These are phyloP conservation scores for Corythornis cristatus DNA, from an alignment of 2,113 vertebrate species.

Conservation along the genomic window DNA sequence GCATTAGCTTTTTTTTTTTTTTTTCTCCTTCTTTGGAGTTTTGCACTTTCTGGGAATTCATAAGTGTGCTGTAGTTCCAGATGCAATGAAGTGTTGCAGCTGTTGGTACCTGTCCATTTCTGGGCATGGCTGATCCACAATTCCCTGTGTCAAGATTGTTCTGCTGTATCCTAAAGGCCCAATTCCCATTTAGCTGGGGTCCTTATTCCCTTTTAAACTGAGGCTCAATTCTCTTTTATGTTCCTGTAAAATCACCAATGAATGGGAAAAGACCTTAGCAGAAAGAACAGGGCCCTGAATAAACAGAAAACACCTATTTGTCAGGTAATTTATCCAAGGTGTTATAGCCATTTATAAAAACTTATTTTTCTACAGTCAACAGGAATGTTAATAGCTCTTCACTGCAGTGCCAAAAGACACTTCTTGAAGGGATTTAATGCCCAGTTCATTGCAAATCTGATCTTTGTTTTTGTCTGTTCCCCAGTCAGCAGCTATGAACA, in stretches of 20 bases:
- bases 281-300: not conserved
- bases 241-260: not conserved
- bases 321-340: constrained; percentile 37
- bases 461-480: constrained; percentile 26
- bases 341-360: not conserved
- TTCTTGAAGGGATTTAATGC: constrained; percentile 31
- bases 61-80: not conserved
- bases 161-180: not conserved
- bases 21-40: not conserved
- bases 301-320: not conserved
- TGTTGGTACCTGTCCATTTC: not conserved
- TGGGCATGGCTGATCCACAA: not conserved
- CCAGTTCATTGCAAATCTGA: constrained; percentile 26
- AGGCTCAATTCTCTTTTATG: not conserved
- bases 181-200: not conserved
- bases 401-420: constrained; percentile 4
- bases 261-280: not conserved
- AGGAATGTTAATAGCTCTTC: constrained; percentile 30
- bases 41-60: not conserved
- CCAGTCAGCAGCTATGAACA: constrained; percentile 35
- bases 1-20: not conserved
- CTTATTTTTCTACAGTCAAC: constrained; percentile 9
- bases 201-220: not conserved
- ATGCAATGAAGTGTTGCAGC: not conserved
- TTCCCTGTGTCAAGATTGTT: not conserved